phyloP scores from a whole-genome alignment of 2,888 invertebrate genomes.

The Acrobasis consociella region DNA sequence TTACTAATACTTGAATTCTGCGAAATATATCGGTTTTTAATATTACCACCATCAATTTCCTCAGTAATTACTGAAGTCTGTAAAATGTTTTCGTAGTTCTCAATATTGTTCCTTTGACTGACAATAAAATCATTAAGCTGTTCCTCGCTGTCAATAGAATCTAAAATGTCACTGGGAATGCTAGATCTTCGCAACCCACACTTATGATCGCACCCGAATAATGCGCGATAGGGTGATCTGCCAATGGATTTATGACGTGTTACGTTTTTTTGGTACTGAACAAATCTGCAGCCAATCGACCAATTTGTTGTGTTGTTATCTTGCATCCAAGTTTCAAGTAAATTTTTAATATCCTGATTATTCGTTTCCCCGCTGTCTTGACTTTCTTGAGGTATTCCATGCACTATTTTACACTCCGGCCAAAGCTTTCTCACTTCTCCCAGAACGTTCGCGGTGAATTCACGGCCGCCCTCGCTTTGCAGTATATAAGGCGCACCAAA shows the following conservation, averaged over 20 bases:
- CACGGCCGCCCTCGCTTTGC: slow-evolving; percentile 32
- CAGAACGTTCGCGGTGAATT: slow-evolving; percentile 32
- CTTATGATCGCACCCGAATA: slow-evolving; percentile 22
- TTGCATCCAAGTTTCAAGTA: slow-evolving; percentile 12
- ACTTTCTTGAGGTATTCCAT: slow-evolving; percentile 33
- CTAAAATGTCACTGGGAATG: background rate
- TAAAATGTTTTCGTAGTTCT: background rate
- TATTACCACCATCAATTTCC: background rate
- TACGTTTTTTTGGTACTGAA: slow-evolving; percentile 22
- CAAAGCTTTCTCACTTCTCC: slow-evolving; percentile 32
- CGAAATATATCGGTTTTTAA: background rate
- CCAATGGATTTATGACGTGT: slow-evolving; percentile 15
- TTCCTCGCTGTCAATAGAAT: background rate
- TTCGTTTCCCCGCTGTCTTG: slow-evolving; percentile 27
- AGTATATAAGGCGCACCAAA: slow-evolving; percentile 33
- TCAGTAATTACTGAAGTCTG: background rate
- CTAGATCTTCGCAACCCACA: background rate
- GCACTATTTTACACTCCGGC: slow-evolving; percentile 34
- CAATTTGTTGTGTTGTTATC: slow-evolving; percentile 17
- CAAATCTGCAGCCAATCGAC: slow-evolving; percentile 17
- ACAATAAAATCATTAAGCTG: background rate
- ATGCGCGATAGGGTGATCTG: slow-evolving; percentile 18
- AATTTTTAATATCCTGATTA: slow-evolving; percentile 38
- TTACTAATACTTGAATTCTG: background rate
- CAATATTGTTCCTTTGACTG: background rate